A percentile compares a stretch with the other conserved stretches of the same genome.
These are phyloP conservation scores for Leptopilina myrica DNA, from an alignment of 2,888 invertebrate genomes.

Conservation along the genomic window DNA sequence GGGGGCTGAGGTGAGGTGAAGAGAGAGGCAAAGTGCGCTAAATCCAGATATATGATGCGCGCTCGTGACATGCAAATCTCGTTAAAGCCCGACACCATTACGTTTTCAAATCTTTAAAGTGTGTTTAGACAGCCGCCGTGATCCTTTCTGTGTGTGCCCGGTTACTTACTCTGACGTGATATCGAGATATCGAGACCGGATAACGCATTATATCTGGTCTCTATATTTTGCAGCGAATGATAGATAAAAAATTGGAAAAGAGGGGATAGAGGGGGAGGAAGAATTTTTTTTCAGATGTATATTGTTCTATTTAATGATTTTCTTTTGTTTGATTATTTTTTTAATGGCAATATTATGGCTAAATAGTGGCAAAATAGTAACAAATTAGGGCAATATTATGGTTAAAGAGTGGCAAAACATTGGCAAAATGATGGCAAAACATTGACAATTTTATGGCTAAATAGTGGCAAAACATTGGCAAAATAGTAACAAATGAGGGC, in stretches of 20 bases:
- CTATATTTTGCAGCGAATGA: background rate
- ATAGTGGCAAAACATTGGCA: too few species aligned
- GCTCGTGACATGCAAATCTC: slow-evolving; percentile 77
- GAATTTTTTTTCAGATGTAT: too few species aligned
- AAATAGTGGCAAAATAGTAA: too few species aligned
- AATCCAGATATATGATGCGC: slow-evolving; percentile 77
- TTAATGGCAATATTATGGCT: too few species aligned
- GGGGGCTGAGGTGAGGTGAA: slow-evolving; percentile 50
- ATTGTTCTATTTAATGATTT: too few species aligned
- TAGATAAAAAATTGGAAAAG: background rate
- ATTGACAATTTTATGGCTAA: too few species aligned
- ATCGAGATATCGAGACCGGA: slow-evolving; percentile 43
- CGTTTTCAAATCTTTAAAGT: slow-evolving; percentile 77
- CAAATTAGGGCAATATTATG: too few species aligned
- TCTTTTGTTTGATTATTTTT: too few species aligned
- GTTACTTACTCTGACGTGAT: slow-evolving; percentile 54
- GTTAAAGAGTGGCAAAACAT: too few species aligned
- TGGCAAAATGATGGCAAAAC: too few species aligned
- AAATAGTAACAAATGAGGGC: too few species aligned
- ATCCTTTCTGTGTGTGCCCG: slow-evolving; percentile 55
- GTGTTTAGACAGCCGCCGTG: slow-evolving; percentile 75
- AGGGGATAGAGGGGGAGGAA: background rate
- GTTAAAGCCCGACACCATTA: slow-evolving; percentile 76
- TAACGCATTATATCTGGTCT: background rate
- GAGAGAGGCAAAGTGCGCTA: slow-evolving; percentile 67